phyloP scores from a whole-genome alignment of 2,888 invertebrate genomes.

The Ptilodon capucinus region DNA sequence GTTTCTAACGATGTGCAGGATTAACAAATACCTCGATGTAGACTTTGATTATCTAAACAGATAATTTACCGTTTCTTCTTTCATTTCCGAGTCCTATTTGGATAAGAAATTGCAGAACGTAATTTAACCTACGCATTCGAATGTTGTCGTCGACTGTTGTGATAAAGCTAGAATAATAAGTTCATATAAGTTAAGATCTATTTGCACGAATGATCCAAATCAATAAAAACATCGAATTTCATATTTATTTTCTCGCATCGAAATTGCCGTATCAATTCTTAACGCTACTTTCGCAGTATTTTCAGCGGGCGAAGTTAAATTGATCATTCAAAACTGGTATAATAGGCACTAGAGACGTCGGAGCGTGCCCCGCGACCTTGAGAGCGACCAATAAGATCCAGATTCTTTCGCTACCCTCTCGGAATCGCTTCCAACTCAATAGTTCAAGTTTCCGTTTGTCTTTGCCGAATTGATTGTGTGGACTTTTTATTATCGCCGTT shows the following conservation, averaged over 20 bases:
- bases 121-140: too few species aligned
- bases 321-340: slow-evolving; percentile 62
- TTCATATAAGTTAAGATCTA: too few species aligned
- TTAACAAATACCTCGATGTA: too few species aligned
- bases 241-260: neutral
- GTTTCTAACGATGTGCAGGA: too few species aligned
- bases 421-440: slow-evolving; percentile 13
- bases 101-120: too few species aligned
- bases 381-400: slow-evolving; percentile 31
- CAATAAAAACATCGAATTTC: neutral
- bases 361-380: slow-evolving; percentile 28
- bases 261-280: slow-evolving; percentile 37
- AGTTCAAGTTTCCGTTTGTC: slow-evolving; percentile 20
- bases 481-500: slow-evolving; percentile 19
- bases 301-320: slow-evolving; percentile 56
- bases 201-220: too few species aligned
- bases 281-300: slow-evolving; percentile 22
- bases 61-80: too few species aligned
- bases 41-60: too few species aligned
- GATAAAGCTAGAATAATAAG: too few species aligned
- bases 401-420: slow-evolving; percentile 28
- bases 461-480: slow-evolving; percentile 14
- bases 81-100: too few species aligned
- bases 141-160: too few species aligned
- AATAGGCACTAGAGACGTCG: slow-evolving; percentile 50